phyloP scores from a whole-genome alignment of 2,797 vertebrate species.

The Champsocephalus esox region DNA sequence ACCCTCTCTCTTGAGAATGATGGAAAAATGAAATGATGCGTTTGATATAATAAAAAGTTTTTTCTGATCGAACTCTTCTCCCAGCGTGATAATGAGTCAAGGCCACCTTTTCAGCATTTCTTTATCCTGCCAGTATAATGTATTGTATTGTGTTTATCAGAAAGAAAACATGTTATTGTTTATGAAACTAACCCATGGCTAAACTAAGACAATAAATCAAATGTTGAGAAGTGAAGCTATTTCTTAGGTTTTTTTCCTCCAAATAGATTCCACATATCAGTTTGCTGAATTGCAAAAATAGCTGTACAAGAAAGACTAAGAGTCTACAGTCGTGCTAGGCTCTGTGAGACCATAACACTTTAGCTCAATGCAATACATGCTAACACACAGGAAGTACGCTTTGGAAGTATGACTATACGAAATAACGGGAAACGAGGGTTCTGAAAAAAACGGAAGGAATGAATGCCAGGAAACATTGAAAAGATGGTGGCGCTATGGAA shows the following conservation, averaged over 20 bases:
- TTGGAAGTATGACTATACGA: too few species aligned
- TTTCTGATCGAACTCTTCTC: constrained; percentile 24
- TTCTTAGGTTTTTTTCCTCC: background rate
- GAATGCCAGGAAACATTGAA: too few species aligned
- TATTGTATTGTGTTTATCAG: background rate
- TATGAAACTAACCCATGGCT: background rate
- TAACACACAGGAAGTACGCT: too few species aligned
- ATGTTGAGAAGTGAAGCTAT: background rate
- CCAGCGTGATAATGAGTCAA: background rate
- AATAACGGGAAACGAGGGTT: too few species aligned
- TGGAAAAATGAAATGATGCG: constrained; percentile 20
- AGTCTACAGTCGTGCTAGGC: background rate
- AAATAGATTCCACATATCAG: background rate
- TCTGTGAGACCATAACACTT: background rate
- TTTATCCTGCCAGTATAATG: constrained; percentile 6
- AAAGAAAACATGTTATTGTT: background rate
- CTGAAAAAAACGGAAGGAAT: too few species aligned
- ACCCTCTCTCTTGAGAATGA: constrained; percentile 36
- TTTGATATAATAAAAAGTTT: constrained; percentile 30
- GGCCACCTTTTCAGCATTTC: background rate
- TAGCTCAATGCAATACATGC: too few species aligned
- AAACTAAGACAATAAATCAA: background rate
- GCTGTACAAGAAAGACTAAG: background rate
- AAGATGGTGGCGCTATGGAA: background rate
- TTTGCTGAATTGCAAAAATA: background rate